Percentiles rank a stretch among this genome's conserved stretches.
Evolutionary conservation across 2,888 invertebrate genomes (phyloP).

Genomic region (Steromphala cineraria): DNA sequence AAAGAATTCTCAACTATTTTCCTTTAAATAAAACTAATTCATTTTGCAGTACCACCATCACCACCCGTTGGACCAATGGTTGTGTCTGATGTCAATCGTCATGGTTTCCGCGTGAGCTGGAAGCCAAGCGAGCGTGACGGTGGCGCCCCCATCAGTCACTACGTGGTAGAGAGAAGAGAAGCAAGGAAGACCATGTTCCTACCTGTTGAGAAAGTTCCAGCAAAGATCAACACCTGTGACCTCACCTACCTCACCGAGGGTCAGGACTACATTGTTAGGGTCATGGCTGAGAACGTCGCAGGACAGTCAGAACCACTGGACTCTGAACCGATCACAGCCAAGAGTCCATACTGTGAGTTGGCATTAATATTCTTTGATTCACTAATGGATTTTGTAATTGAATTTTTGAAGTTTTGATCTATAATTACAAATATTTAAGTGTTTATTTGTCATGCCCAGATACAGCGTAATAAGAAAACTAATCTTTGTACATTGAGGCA

Average conservation of each 20-base stretch:
- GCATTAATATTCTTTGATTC: background rate
- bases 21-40: background rate
- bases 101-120: conserved; percentile 56
- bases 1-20: too few relatives aligned
- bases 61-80: conserved; percentile 62
- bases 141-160: conserved; percentile 86
- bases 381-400: background rate
- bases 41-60: conserved; percentile 57
- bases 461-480: too few relatives aligned
- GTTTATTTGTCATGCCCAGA: background rate
- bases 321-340: conserved; percentile 57
- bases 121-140: conserved; percentile 80
- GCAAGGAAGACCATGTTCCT: conserved; percentile 61
- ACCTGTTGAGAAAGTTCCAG: conserved; percentile 51
- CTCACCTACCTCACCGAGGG: conserved; percentile 83
- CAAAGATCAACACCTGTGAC: conserved; percentile 50
- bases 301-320: conserved; percentile 85
- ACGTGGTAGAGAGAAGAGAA: conserved; percentile 87
- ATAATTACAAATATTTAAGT: background rate
- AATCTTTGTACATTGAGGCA: too few relatives aligned
- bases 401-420: background rate
- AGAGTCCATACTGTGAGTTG: conserved; percentile 68
- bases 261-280: conserved; percentile 88
- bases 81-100: conserved; percentile 57
- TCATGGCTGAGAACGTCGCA: conserved; percentile 89